phyloP scores from a whole-genome alignment of 2,888 invertebrate species.

The Sinodicranocentrus sp. region DNA sequence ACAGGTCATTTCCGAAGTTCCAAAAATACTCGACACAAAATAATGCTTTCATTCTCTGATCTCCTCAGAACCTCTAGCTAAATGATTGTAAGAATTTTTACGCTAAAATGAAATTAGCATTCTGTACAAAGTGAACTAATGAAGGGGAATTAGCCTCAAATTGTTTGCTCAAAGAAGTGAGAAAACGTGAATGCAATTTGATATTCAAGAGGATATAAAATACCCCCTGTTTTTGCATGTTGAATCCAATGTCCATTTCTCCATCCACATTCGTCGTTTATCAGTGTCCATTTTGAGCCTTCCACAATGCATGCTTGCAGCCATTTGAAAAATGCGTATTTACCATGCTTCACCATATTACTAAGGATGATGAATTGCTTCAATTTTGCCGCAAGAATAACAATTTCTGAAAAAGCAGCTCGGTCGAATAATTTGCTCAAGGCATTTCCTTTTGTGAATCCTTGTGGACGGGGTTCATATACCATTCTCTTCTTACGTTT shows the following conservation, averaged over 20 bases:
- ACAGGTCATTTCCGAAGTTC: neutral
- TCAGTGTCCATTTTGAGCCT: neutral
- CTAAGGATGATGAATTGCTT: conserved; percentile 12
- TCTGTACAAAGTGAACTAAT: conserved; percentile 30
- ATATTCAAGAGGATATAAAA: neutral
- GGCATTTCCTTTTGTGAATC: conserved; percentile 44
- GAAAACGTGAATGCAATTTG: neutral
- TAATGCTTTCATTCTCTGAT: neutral
- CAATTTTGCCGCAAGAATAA: conserved; percentile 28
- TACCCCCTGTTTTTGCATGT: too few species aligned
- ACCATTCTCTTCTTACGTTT: neutral
- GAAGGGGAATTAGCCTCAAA: conserved; percentile 41
- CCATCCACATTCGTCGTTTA: conserved; percentile 12
- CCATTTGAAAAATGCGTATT: neutral
- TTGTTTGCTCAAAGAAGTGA: conserved; percentile 38
- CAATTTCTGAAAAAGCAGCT: conserved; percentile 1
- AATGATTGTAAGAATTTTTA: neutral
- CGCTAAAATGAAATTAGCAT: conserved; percentile 13
- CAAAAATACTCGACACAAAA: neutral
- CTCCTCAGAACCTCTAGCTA: neutral
- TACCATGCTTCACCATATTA: neutral
- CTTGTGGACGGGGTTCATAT: neutral
- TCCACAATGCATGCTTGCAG: neutral
- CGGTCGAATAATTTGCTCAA: conserved; percentile 22
- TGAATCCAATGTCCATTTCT: neutral